Conservation (phyloP, 2,888 invertebrate species). For the Epiblema foenella region DNA sequence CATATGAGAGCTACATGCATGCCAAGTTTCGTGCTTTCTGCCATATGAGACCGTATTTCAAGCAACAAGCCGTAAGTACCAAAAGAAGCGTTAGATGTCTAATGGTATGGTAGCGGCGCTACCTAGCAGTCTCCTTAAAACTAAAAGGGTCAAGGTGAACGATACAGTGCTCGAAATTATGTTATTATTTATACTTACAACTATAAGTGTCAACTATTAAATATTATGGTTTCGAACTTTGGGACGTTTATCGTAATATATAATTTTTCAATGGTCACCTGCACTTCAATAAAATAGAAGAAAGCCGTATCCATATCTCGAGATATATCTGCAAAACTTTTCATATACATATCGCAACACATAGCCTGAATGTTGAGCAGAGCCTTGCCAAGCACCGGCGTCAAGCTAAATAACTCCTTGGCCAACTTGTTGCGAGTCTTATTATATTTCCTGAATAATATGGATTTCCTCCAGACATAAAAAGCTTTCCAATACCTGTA, state of each 20-base stretch:
- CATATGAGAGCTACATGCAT: too few species aligned
- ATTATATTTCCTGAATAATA: conserved; percentile 88
- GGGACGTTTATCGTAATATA: neutral
- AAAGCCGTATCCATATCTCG: conserved; percentile 81
- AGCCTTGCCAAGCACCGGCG: conserved; percentile 89
- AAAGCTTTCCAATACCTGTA: conserved; percentile 92
- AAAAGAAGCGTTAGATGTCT: too few species aligned
- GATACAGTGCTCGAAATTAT: too few species aligned
- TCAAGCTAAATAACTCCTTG: conserved; percentile 89
- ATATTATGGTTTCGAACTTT: too few species aligned
- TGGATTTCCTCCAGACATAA: conserved; percentile 91
- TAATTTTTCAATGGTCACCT: conserved; percentile 71
- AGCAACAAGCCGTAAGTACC: too few species aligned
- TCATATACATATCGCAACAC: conserved; percentile 86
- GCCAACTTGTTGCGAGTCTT: conserved; percentile 85
- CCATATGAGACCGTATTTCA: too few species aligned
- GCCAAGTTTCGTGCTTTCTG: too few species aligned
- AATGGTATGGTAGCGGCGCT: too few species aligned
- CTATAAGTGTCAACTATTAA: too few species aligned
- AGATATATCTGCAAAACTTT: conserved; percentile 86
- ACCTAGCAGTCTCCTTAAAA: too few species aligned
- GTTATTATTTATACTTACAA: too few species aligned
- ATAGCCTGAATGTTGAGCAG: conserved; percentile 89
- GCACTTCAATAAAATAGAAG: conserved; percentile 89
- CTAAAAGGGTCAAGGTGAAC: too few species aligned